Base-by-base conservation (phyloP, 92 coral and sea anemone genomes). In the Nematostella vectensis region DNA sequence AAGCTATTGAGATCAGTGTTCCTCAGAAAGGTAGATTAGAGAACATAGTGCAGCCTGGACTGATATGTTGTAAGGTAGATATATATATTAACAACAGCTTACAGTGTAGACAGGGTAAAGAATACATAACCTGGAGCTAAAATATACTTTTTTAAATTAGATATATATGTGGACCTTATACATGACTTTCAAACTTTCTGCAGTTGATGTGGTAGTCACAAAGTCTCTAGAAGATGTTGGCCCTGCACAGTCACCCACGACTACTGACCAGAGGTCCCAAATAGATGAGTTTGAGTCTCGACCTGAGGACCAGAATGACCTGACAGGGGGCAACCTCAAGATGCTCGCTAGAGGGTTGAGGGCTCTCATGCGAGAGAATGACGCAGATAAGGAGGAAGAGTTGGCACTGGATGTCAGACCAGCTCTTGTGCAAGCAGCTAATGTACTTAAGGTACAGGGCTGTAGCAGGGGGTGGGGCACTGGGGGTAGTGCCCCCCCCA, bases 301-400 rank as follows among this genome's bases (percentile, higher is more conserved):
- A 48, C 73, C 65, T 33, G 66, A 58, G 29, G 85, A 77, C 49
- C 69, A 63, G 13, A 79, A 84, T 42, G 97, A 89, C 58, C 47
- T 89, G 72, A 85, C 95, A 9, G 97, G 97, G 11, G 97, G 97
- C 3, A 89, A 84, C 66, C 67, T 89, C 3, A 78, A 73, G 56
- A 74, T 73, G 77, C 62, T 89, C 40, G 68, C 80, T 11, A 63
- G 70, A 55, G 63, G 83, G 39, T 82, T 89, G 6, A 59, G 67
- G 33, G 88, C 83, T 0, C 47, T 89, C 48, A 52, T 79, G 53
- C 69, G 30, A 55, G 85, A 76, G 29, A 71, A 62, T 9, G 76
- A 62, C 18, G 64, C 61, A 26, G 77, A 73, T 20, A 61, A 60
- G 2, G 80, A 80, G 25, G 70, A 74, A 9, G 97, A 84, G n/a